Evolutionary conservation across 2,797 vertebrate genomes (phyloP).

Genomic region (Tamandua tetradactyla): DNA sequence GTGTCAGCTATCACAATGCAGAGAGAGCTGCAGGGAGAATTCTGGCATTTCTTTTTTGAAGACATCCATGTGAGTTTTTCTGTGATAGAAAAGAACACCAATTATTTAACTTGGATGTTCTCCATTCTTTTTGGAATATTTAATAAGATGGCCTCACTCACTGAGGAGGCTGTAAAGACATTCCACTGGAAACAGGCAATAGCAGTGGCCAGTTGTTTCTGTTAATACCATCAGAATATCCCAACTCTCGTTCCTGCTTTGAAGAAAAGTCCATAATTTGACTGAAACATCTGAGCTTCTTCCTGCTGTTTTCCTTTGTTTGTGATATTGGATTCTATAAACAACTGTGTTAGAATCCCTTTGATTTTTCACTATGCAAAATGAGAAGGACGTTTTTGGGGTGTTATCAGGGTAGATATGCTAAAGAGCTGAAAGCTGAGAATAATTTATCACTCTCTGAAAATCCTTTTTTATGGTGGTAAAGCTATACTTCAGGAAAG

Average conservation of each 20-base stretch:
- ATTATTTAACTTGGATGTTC: conserved; percentile 39
- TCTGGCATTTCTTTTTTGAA: not conserved
- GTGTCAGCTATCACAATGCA: conserved; percentile 73
- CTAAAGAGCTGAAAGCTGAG: conserved; percentile 25
- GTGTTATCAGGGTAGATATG: not conserved
- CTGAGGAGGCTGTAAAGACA: conserved; percentile 36
- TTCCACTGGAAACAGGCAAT: conserved; percentile 16
- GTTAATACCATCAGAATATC: not conserved
- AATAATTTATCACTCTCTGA: conserved; percentile 12
- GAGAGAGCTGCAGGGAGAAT: conserved; percentile 49
- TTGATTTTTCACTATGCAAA: not conserved
- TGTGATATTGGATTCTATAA: conserved; percentile 16
- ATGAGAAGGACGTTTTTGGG: conserved; percentile 13
- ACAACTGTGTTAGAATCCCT: not conserved
- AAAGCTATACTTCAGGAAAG: not conserved
- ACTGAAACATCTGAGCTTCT: not conserved
- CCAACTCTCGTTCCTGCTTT: conserved; percentile 22
- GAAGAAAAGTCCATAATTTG: conserved; percentile 32
- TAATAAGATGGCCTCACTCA: conserved; percentile 39
- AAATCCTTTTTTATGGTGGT: conserved; percentile 10
- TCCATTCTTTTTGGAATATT: conserved; percentile 62
- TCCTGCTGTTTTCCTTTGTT: not conserved
- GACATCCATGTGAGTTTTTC: conserved; percentile 54
- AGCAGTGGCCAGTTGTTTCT: conserved; percentile 29
- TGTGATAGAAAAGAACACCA: conserved; percentile 51